phyloP scores from a whole-genome alignment of 2,113 vertebrate genomes.

The Callaeas wilsoni region DNA sequence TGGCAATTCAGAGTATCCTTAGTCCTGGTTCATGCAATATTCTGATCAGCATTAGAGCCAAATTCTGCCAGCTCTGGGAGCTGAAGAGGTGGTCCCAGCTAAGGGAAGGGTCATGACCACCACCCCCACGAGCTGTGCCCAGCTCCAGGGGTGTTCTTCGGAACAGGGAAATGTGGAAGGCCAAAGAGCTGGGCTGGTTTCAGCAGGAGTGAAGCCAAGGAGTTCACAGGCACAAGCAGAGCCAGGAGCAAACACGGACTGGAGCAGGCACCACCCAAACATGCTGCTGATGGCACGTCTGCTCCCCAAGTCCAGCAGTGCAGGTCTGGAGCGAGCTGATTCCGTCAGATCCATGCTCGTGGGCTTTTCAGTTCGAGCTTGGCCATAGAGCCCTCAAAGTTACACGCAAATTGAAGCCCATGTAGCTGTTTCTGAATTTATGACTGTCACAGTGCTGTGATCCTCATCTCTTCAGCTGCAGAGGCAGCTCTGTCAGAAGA shows the following conservation, averaged over 20 bases:
- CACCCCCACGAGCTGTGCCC: rapidly evolving
- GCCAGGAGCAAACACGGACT: background rate
- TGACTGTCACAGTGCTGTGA: background rate
- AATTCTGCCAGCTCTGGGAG: background rate
- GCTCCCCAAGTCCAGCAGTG: background rate
- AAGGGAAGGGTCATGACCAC: background rate
- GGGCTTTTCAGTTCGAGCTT: background rate
- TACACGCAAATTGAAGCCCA: background rate
- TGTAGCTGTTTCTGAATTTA: background rate
- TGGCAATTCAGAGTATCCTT: background rate
- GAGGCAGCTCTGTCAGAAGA: background rate
- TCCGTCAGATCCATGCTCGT: rapidly evolving
- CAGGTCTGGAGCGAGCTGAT: background rate
- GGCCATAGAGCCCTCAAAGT: background rate
- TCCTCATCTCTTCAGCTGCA: background rate
- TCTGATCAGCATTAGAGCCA: background rate
- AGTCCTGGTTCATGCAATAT: background rate
- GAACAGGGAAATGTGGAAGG: background rate
- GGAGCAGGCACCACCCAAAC: background rate
- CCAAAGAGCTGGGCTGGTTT: background rate
- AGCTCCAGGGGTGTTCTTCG: background rate
- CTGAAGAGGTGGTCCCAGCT: background rate
- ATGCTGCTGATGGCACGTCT: background rate
- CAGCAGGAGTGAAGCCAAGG: background rate
- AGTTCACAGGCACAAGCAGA: background rate